Base-by-base conservation (phyloP, 2,888 invertebrate genomes). In the Euzetes globulus region DNA sequence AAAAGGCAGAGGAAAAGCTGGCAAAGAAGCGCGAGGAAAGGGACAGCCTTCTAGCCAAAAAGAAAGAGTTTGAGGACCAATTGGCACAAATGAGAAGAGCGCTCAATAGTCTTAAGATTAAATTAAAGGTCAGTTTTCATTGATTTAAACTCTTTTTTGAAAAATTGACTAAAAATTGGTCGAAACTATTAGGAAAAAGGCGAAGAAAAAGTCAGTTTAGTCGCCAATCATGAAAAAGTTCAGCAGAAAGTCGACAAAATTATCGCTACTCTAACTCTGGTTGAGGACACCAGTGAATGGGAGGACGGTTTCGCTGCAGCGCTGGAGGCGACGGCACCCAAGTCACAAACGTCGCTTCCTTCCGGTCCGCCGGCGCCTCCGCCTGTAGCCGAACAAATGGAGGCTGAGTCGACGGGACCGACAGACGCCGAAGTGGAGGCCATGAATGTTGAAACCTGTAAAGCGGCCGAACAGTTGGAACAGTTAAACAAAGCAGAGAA, bases 261-360 rank as follows among this genome's bases (percentile, higher is more conserved):
- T 4, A 68, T 68, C 1, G 45, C 37, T 1, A 68, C 68, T 1
- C 19, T 68, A 45, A 68, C 37, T 11, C 11, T 68, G 11, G 68
- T 68, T n/a, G 68, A 68, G 33, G 68, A 68, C 41, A 68, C 68
- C 22, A 22, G 45, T 22, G 68, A 68, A 68, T 68, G 68, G 68
- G 68, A 68, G 25, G 68, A 68, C 41, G 68, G 45, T 6, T 63
- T 63, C 17, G 63, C 63, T 0, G 63, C 63, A 1, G 63, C 63
- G 1, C 63, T 63, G 33, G 63, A 63, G 37, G 63, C 63, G 9
- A 33, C 63, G 4, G 63, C 63, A n/a, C 33, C 63, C 19, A 63
- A 63, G 29, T 17, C 63, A 33, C 33, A 63, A 33, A 37, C 29
- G n/a, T n/a, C 63, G n/a, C 13, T 15, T 15, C n/a, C 63, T n/a